Percentiles rank a stretch among this genome's conserved stretches.
Conservation (phyloP, 2,113 vertebrate genomes). For the Mungos mungo region DNA sequence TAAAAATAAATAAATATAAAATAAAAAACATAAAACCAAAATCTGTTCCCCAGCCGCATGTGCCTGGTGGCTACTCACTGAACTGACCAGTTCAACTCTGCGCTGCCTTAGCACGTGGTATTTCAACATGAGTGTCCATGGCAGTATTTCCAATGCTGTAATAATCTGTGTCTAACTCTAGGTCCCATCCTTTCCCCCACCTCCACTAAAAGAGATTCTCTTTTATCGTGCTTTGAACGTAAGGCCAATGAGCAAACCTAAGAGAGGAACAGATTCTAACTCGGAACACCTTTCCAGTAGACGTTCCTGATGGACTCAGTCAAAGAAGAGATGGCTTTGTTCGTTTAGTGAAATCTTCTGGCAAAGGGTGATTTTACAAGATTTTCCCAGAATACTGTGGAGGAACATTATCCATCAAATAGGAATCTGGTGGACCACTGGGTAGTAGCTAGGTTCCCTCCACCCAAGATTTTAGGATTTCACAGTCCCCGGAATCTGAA, state of each 20-base stretch:
- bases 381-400: not conserved
- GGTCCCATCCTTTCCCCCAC: no score
- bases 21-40: not conserved
- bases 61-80: not conserved
- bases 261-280: not conserved
- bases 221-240: not conserved
- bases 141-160: accelerated
- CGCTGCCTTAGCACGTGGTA: not conserved
- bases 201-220: not conserved
- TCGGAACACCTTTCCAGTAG: not conserved
- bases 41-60: not conserved
- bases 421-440: not conserved
- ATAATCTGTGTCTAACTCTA: not conserved
- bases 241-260: not conserved
- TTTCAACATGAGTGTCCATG: accelerated
- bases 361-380: not conserved
- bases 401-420: not conserved
- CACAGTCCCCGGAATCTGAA: not conserved
- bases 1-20: not conserved
- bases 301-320: not conserved
- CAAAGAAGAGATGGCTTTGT: not conserved
- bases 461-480: not conserved
- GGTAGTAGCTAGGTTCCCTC: not conserved
- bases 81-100: not conserved
- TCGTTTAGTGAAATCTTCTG: not conserved